Conservation (phyloP, 2,797 vertebrate species). For the Neostethus bicornis region DNA sequence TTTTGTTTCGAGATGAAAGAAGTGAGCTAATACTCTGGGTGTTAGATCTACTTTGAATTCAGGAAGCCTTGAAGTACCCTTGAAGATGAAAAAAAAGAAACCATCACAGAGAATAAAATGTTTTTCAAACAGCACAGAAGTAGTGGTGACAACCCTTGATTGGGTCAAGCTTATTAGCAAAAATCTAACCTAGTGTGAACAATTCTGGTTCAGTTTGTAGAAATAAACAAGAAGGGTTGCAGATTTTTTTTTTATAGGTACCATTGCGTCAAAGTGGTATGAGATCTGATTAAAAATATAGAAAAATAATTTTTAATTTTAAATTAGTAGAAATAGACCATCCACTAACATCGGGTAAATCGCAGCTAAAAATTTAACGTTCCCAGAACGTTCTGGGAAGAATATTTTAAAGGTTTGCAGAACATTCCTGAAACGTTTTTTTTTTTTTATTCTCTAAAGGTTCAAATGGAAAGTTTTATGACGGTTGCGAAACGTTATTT, state of each 20-base stretch:
- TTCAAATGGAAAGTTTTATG: too few relatives aligned
- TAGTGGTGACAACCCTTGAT: conserved; percentile 6
- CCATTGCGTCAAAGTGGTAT: not conserved
- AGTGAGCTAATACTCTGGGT: not conserved
- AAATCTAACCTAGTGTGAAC: not conserved
- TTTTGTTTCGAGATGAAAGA: conserved; percentile 7
- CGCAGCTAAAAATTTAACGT: too few relatives aligned
- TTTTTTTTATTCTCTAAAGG: too few relatives aligned
- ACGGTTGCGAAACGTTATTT: too few relatives aligned
- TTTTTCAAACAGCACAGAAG: conserved; percentile 14
- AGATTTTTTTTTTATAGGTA: not conserved
- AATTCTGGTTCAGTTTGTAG: not conserved
- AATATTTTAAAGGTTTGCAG: too few relatives aligned
- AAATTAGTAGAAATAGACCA: too few relatives aligned
- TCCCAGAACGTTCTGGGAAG: too few relatives aligned
- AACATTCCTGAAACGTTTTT: too few relatives aligned
- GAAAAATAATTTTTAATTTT: too few relatives aligned
- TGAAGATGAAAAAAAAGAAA: conserved; percentile 34
- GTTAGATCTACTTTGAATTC: conserved; percentile 11
- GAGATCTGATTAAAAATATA: not conserved
- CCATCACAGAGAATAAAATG: conserved; percentile 19
- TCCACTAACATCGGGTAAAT: too few relatives aligned
- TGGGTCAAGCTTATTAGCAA: conserved; percentile 8
- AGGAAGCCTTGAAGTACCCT: conserved; percentile 11
- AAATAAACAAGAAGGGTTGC: not conserved